phyloP scores from a whole-genome alignment of 2,797 vertebrate genomes.

The Natrix natrix region DNA sequence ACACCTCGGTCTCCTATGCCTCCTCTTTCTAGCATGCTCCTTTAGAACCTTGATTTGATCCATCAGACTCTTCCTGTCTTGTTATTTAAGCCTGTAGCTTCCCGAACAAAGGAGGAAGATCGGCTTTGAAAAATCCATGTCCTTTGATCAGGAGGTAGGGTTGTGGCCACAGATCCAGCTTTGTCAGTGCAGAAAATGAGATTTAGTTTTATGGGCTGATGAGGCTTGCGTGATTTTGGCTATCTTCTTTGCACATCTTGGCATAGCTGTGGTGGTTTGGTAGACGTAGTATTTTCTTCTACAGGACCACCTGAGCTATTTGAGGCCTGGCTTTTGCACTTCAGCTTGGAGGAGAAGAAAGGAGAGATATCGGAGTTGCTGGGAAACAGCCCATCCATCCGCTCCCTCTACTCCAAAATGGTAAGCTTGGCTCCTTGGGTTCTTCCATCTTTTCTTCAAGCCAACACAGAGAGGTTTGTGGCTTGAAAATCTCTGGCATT shows the following conservation, averaged over 20 bases:
- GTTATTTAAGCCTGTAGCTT: neutral
- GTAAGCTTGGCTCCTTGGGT: conserved; percentile 66
- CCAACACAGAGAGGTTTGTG: neutral
- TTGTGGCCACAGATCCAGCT: neutral
- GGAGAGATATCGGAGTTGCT: conserved; percentile 89
- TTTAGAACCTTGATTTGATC: neutral
- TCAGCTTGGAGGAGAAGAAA: conserved; percentile 89
- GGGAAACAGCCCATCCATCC: conserved; percentile 90
- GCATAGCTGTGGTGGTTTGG: neutral
- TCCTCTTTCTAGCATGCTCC: neutral
- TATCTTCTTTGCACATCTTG: neutral
- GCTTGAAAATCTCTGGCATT: neutral
- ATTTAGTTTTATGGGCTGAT: neutral
- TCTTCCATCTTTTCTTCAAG: neutral
- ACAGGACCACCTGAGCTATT: conserved; percentile 88
- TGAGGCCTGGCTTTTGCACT: conserved; percentile 86
- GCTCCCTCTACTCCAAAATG: conserved; percentile 97
- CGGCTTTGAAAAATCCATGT: neutral
- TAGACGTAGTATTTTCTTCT: neutral
- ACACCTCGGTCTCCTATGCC: neutral
- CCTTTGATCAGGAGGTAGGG: neutral
- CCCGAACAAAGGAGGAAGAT: neutral
- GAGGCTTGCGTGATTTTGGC: neutral
- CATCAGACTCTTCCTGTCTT: neutral
- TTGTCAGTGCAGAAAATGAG: neutral